A percentile compares a stretch with the other conserved stretches of the same genome.
Conservation (phyloP, 2,113 vertebrate genomes). For the Cariama cristata region DNA sequence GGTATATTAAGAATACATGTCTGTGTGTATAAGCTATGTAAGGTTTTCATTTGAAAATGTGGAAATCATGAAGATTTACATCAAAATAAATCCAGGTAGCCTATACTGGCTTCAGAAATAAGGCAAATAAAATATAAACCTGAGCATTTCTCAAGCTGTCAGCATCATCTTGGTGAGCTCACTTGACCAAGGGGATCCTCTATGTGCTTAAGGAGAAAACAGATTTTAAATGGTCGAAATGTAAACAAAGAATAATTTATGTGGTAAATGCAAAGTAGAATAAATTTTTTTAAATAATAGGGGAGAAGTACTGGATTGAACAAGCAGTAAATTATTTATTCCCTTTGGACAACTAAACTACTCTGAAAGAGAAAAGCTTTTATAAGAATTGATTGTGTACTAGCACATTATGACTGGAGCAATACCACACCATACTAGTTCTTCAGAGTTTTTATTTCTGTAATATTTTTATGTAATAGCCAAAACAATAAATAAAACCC, state of each 20-base stretch:
- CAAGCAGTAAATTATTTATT: constrained; percentile 77
- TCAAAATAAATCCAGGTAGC: background rate
- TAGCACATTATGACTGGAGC: constrained; percentile 67
- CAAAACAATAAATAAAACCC: constrained; percentile 72
- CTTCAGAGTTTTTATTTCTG: constrained; percentile 76
- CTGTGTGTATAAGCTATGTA: background rate
- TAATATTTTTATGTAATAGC: constrained; percentile 78
- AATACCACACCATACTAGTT: constrained; percentile 65
- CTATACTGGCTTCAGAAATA: background rate
- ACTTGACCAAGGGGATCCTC: background rate
- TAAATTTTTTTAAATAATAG: constrained; percentile 66
- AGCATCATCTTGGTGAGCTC: background rate
- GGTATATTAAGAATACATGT: background rate
- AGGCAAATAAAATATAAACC: background rate
- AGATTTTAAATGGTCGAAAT: background rate
- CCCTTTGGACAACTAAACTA: constrained; percentile 71
- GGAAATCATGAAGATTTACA: background rate
- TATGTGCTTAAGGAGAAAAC: background rate
- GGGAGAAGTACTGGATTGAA: constrained; percentile 66
- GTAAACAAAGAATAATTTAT: constrained; percentile 30
- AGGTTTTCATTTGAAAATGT: background rate
- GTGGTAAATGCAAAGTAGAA: constrained; percentile 52
- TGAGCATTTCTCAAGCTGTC: background rate
- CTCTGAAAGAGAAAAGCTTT: constrained; percentile 67
- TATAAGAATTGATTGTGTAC: constrained; percentile 76